Percentiles rank a stretch among this genome's conserved stretches.
Conservation (phyloP, 2,113 vertebrate genomes). For the Phaethon lepturus region DNA sequence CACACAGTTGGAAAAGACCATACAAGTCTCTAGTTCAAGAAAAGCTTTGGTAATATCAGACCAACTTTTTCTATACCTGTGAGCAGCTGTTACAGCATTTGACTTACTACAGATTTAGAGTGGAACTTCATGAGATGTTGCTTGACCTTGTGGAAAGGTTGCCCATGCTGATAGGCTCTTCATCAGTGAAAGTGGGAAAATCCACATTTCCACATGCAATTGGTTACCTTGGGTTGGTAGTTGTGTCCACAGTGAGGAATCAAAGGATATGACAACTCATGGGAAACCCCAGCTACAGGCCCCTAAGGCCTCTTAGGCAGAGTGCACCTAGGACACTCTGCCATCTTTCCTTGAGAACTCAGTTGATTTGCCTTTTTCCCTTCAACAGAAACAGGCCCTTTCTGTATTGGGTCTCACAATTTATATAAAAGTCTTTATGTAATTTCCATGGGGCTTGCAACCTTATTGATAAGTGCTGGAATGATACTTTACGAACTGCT, state of each 20-base stretch:
- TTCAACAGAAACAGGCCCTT: background rate
- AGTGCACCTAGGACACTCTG: background rate
- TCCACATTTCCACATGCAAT: background rate
- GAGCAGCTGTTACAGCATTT: background rate
- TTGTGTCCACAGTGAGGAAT: background rate
- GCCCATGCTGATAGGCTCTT: background rate
- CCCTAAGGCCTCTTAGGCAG: background rate
- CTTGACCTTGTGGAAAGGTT: background rate
- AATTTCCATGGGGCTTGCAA: background rate
- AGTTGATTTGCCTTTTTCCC: background rate
- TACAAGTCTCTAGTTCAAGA: background rate
- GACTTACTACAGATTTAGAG: background rate
- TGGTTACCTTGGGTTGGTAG: background rate
- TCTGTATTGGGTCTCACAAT: background rate
- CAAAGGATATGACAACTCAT: background rate
- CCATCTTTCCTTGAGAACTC: background rate
- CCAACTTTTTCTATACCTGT: background rate
- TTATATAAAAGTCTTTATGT: background rate
- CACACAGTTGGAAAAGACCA: accelerated
- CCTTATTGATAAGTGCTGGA: background rate
- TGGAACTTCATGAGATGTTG: background rate
- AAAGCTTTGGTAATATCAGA: background rate
- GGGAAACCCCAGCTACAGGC: background rate
- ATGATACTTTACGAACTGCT: background rate
- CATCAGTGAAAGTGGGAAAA: background rate